Evolutionary conservation across 2,113 vertebrate species (phyloP), one percentile per base, ranked within the genome.

Genomic region (Myrmophylax atrothorax): DNA sequence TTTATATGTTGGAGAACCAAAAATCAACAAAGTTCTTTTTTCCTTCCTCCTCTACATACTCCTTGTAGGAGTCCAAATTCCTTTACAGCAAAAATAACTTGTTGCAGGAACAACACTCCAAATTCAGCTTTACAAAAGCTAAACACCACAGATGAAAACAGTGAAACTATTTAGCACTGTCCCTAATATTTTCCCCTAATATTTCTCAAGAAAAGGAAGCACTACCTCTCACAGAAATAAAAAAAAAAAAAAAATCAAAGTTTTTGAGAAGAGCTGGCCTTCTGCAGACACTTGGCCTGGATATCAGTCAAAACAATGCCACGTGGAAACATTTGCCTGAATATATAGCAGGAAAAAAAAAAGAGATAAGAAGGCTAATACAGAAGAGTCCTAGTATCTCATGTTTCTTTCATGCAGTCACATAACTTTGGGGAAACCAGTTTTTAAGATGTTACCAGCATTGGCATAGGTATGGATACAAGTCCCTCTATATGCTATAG

Each of bases 81-180:
- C 16, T 83, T 18, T 58, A 62, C n/a, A 37, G 63, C 31, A 93
- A 83, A 78, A 89, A 69, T n/a, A 83, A 49, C 13, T 53, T 55
- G 1, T 12, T 67, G 24, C 17, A 72, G 29, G 35, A 84, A 55
- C 15, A 88, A 25, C 24, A 15, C 17, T 59, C 25, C 29, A 60
- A 2, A 19, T 58, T 66, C 18, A 70, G n/a, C n/a, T 68, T 68
- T 60, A n/a, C 9, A 50, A 35, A 79, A 58, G 35, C 44, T 55
- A 20, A 93, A 47, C 0, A 1, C 5, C 0, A 0, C 44, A 79
- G 49, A 72, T 56, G 6, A 72, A 56, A 64, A 26, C 13, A 62
- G 19, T 38, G 29, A 47, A 84, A 62, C 13, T 49, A 37, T 76
- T 73, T 44, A 56, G 46, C 9, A 3, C 7, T 47, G 7, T 47